A percentile compares a stretch with the other conserved stretches of the same genome.
These are phyloP conservation scores for Eretmochelys imbricata DNA, from an alignment of 2,113 vertebrate species.

Conservation along the genomic window DNA sequence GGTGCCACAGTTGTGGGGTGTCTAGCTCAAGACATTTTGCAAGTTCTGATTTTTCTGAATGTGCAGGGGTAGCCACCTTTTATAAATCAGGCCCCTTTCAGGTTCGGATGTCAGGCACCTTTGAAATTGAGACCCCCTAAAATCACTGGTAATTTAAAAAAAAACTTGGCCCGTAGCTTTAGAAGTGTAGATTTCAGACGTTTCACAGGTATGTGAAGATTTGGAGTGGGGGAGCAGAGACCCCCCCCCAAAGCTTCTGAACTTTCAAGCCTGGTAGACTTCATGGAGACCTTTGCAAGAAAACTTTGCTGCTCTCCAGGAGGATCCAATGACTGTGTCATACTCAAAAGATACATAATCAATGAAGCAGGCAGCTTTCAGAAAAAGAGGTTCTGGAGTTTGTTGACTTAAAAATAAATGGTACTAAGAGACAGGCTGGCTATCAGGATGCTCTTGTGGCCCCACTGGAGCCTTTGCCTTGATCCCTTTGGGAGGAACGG, in stretches of 20 bases:
- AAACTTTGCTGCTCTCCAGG: not conserved
- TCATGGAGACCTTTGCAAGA: not conserved
- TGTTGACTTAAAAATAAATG: not conserved
- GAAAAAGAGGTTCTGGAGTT: not conserved
- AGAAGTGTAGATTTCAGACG: not conserved
- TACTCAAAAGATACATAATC: not conserved
- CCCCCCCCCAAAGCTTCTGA: not conserved
- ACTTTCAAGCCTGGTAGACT: not conserved
- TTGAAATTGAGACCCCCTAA: not conserved
- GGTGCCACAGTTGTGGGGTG: not conserved
- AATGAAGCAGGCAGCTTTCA: not conserved
- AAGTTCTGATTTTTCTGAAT: not conserved
- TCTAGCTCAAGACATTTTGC: not conserved
- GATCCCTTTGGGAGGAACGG: not conserved
- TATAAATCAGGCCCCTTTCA: not conserved
- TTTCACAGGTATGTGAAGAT: not conserved
- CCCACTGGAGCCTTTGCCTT: conserved; percentile 9
- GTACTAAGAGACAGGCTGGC: conserved; percentile 31
- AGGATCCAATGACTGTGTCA: not conserved
- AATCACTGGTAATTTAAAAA: not conserved
- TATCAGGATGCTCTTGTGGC: conserved; percentile 35
- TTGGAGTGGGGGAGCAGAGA: not conserved
- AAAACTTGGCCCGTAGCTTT: not conserved
- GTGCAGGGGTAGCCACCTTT: not conserved
- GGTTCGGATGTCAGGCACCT: not conserved